A percentile compares a stretch with the other conserved stretches of the same genome.
phyloP scores from a whole-genome alignment of 2,888 invertebrate genomes.

The Cryptocheilus praepositus region DNA sequence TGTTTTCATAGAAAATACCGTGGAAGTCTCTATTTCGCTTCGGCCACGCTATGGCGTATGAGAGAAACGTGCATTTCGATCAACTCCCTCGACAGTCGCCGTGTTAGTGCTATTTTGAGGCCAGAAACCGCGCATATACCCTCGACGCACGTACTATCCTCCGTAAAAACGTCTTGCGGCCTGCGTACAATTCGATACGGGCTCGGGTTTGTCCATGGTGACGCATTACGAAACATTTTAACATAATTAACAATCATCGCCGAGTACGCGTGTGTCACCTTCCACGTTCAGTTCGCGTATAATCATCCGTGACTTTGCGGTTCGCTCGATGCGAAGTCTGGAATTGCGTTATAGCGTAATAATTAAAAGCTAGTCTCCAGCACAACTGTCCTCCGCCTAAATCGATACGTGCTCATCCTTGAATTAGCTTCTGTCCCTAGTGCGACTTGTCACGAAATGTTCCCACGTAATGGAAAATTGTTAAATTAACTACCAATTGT shows the following conservation, averaged over 20 bases:
- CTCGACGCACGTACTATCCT: slow-evolving; percentile 43
- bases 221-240: not conserved
- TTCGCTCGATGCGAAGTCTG: no score
- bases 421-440: no score
- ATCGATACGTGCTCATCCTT: no score
- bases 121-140: slow-evolving; percentile 22
- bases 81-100: slow-evolving; percentile 33
- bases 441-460: no score
- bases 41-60: slow-evolving; percentile 25
- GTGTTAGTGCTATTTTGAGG: slow-evolving; percentile 53
- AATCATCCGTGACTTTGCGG: no score
- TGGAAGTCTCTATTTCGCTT: slow-evolving; percentile 35
- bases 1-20: slow-evolving; percentile 46
- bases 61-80: slow-evolving; percentile 48
- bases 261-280: no score
- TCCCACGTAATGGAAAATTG: no score
- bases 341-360: no score
- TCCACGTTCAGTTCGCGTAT: no score
- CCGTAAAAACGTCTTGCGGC: slow-evolving; percentile 37
- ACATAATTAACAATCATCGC: not conserved
- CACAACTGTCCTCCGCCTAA: no score
- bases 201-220: not conserved
- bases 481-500: no score
- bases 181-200: not conserved
- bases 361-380: no score